Evolutionary conservation across 2,113 vertebrate species (phyloP).

Genomic region (Sander vitreus): DNA sequence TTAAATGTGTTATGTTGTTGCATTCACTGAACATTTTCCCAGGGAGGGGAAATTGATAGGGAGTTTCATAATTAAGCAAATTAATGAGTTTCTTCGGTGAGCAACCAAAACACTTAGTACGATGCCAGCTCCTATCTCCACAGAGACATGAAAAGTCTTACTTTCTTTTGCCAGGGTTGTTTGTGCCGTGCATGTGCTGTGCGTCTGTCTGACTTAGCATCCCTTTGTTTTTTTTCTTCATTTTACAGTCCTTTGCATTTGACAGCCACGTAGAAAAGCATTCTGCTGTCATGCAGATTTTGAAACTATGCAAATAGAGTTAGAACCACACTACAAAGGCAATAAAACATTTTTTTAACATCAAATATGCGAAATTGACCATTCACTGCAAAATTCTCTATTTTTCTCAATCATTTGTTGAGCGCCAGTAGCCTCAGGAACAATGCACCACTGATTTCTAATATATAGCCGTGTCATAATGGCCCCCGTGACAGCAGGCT

Average conservation of each 20-base stretch:
- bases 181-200: conserved; percentile 36
- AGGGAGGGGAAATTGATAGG: conserved; percentile 79
- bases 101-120: conserved; percentile 77
- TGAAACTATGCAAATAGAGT: conserved; percentile 60
- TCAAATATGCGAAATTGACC: conserved; percentile 31
- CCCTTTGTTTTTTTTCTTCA: conserved; percentile 45
- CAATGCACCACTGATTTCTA: conserved; percentile 52
- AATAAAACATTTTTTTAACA: conserved; percentile 20
- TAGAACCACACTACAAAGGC: conserved; percentile 40
- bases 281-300: conserved; percentile 50
- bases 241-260: conserved; percentile 44
- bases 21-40: conserved; percentile 67
- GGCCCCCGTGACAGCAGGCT: conserved; percentile 69
- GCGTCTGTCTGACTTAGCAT: conserved; percentile 44
- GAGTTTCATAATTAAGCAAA: conserved; percentile 86
- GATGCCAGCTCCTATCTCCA: conserved; percentile 72
- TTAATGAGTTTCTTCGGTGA: conserved; percentile 85
- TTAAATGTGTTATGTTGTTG: conserved; percentile 79
- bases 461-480: conserved; percentile 72
- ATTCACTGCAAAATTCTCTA: background rate
- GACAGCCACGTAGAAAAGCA: conserved; percentile 36
- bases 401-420: conserved; percentile 58
- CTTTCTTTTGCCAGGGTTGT: conserved; percentile 61
- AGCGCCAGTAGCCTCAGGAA: conserved; percentile 54
- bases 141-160: conserved; percentile 74